Base-by-base conservation (phyloP, 2,113 vertebrate species). In the Emydocephalus ijimae region DNA sequence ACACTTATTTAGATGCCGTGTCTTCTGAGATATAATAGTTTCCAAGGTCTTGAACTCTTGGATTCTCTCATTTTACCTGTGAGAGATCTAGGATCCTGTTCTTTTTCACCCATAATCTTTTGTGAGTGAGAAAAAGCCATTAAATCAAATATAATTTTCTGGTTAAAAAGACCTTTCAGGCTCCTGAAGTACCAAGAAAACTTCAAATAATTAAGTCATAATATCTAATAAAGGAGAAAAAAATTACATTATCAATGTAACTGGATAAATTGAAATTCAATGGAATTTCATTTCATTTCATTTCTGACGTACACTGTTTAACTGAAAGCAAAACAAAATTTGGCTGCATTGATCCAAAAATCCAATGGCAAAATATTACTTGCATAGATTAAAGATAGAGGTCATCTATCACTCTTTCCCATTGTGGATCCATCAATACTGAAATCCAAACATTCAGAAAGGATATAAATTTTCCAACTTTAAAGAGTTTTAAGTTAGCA, bases 241-340 rank as follows among this genome's bases (percentile, higher is more conserved):
- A 89, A 23, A 57, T 69, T 87, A 12, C 88, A 50, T 94, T 96
- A 20, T 93, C 26, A 94, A 93, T n/a, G 43, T 43, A 43, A 43
- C 43, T 43, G 43, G 43, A 43, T 14, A 14, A 81, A 56, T 93
- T 15, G 45, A 95, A 57, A 52, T 90, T 50, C 87, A 87, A 91
- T 89, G 34, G 55, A 88, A 91, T 69, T 92, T 39, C 45, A 56
- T 50, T 57, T 93, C 92, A 91, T 69, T 92, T 39, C 45, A 56
- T 50, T 57, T 93, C 92, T 96, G 26, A 9, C 24, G 18, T 87
- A 92, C 95, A 57, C 50, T 45, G 45, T 87, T 69, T 89, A 81
- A 52, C 1, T 24, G 57, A 87, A 3, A 15, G 85, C 94, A 91
- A 88, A 86, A 81, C 81, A 74, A 85, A 91, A 12, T 0, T 0